Conservation (phyloP, 2,797 vertebrate genomes). For the Macropus fuliginosus region DNA sequence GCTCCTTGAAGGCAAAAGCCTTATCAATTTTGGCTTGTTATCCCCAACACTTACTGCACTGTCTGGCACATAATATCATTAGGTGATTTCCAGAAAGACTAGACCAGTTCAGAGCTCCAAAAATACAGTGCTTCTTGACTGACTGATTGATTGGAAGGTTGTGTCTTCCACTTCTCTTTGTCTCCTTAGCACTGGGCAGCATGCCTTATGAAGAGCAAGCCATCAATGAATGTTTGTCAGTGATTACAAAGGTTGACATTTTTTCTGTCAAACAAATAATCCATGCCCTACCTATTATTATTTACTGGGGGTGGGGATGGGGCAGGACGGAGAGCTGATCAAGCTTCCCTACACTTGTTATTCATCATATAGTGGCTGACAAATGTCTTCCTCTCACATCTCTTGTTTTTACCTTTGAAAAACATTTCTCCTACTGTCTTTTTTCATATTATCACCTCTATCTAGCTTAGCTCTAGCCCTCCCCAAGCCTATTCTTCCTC, state of each 20-base stretch:
- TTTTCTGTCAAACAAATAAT: neutral
- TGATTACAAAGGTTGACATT: neutral
- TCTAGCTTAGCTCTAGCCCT: neutral
- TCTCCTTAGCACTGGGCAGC: neutral
- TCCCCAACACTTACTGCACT: too few relatives aligned
- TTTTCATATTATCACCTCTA: neutral
- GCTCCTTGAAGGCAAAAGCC: neutral
- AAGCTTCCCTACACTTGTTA: neutral
- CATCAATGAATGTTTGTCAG: neutral
- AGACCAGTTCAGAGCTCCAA: neutral
- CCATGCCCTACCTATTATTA: neutral
- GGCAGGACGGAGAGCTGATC: neutral
- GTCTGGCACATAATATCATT: neutral
- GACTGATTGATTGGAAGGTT: neutral
- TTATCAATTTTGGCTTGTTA: neutral
- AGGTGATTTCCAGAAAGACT: neutral
- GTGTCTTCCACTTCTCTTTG: neutral
- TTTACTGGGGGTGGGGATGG: neutral
- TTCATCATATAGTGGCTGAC: neutral
- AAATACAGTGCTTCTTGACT: neutral
- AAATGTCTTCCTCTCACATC: neutral
- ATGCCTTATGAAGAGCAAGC: neutral
- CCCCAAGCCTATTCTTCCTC: neutral
- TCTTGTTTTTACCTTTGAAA: neutral
- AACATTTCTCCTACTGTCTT: neutral